Conservation (phyloP, 1,140 invertebrate genomes). For the Drosophila neocordata region DNA sequence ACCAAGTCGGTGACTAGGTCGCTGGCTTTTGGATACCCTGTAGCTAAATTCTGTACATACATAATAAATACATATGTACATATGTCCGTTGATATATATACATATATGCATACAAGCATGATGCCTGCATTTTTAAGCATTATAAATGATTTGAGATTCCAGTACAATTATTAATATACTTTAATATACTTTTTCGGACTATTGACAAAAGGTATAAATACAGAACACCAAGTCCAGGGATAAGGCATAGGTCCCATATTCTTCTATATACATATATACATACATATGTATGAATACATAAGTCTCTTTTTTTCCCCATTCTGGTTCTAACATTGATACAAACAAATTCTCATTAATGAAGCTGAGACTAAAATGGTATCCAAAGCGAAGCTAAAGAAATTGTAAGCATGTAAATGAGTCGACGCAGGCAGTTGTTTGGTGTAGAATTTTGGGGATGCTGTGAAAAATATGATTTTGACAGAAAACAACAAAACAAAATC, state of each 20-base stretch:
- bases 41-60: not conserved
- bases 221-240: not conserved
- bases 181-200: too few relatives aligned
- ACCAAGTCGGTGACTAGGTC: not conserved
- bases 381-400: conserved; percentile 40
- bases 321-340: conserved; percentile 72
- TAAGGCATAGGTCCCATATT: not conserved
- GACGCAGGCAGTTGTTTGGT: conserved; percentile 22
- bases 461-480: conserved; percentile 82
- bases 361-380: conserved; percentile 59
- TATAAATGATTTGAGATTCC: too few relatives aligned
- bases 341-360: conserved; percentile 80
- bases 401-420: conserved; percentile 76
- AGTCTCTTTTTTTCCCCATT: not conserved
- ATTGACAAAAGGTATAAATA: not conserved
- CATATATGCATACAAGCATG: too few relatives aligned
- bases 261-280: not conserved
- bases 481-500: conserved; percentile 83
- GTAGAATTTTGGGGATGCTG: conserved; percentile 30
- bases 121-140: too few relatives aligned
- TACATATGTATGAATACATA: not conserved
- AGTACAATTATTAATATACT: too few relatives aligned
- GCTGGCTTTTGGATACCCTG: conserved; percentile 7
- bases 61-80: too few relatives aligned
- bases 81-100: too few relatives aligned